Evolutionary conservation across 2,888 invertebrate genomes (phyloP), one percentile per base, ranked within the genome.

Genomic region (Xanthorhoe designata): DNA sequence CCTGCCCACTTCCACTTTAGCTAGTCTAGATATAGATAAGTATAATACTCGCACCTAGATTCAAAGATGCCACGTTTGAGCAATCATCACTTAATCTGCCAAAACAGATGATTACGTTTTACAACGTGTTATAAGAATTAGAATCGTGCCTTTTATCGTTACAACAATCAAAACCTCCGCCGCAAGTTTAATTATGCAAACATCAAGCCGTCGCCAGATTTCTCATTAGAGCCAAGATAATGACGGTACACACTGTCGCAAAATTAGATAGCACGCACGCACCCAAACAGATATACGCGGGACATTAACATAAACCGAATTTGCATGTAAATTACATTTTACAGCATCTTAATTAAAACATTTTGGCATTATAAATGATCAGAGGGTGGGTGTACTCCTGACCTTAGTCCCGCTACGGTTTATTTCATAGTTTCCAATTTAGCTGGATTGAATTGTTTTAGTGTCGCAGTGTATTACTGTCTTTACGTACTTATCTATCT

Each of bases 301-400:
- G 87, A 90, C 94, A 94, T 94, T 94, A 94, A 94, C 94, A 94
- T 94, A 94, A 94, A 94, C 94, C 94, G 93, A 94, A 94, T 94
- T 94, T 94, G 94, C 94, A 94, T 94, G 94, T 94, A 94, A 94
- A 94, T 94, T 94, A 94, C 94, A 92, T 94, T 94, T 94, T 94
- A 94, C 94, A 94, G 93, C 94, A 91, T 94, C 94, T 94, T 94
- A 94, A 94, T 94, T 94, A 94, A 94, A 94, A 94, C 94, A 94
- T 94, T 94, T 94, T 94, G 94, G 93, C 93, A 94, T 94, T 94
- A 94, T 94, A 94, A 94, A 94, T 94, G 94, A 94, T 94, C 92
- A 89, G 90, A 86, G 82, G 82, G 87, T 78, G 79, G 62, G 81
- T 78, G 86, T 84, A 80, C 86, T 81, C 87, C 89, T 89, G 87